Evolutionary conservation across 2,888 invertebrate genomes (phyloP), one percentile per base, ranked within the genome.

Genomic region (Hoplodrina blanda): DNA sequence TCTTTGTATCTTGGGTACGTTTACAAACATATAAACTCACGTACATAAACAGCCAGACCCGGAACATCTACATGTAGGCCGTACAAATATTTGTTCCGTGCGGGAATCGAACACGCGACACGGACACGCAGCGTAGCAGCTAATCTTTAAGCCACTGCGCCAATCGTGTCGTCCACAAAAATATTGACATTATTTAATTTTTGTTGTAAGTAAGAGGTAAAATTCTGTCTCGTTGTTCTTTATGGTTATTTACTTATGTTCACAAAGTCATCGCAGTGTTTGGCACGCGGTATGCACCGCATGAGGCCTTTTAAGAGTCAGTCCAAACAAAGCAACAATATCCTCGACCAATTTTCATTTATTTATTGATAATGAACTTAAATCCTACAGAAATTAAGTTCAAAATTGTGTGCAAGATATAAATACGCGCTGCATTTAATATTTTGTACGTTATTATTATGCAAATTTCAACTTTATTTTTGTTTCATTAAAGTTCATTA

Each of bases 221-320:
- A 41, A 53, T 13, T 59, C 60, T 15, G 54, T 59, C n/a, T 54
- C n/a, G 41, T 15, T 15, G 52, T n/a, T 59, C 25, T 57, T 17
- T 2, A 50, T 15, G 19, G 30, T 59, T 41, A 41, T 41, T 55
- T 46, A 19, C 44, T 44, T 62, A 41, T 49, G 52, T 73, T 74
- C 69, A 74, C 65, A 78, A 78, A 74, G 79, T 70, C 69, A 69
- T 63, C 65, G 59, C 79, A 74, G 33, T 54, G 49, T 56, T 50
- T 41, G 73, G 75, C 74, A 57, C 41, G 69, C 69, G 69, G 52
- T 49, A 46, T n/a, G 44, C 56, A 69, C 80, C 69, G 75, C 78
- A 79, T 69, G 85, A 87, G 86, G 86, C 87, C 84, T 90, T 89
- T 75, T 65, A 17, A 17, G 17, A 3, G 4, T 46, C 46, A 17